Evolutionary conservation across 2,113 vertebrate genomes (phyloP).

Genomic region (Thamnaconus septentrionalis): DNA sequence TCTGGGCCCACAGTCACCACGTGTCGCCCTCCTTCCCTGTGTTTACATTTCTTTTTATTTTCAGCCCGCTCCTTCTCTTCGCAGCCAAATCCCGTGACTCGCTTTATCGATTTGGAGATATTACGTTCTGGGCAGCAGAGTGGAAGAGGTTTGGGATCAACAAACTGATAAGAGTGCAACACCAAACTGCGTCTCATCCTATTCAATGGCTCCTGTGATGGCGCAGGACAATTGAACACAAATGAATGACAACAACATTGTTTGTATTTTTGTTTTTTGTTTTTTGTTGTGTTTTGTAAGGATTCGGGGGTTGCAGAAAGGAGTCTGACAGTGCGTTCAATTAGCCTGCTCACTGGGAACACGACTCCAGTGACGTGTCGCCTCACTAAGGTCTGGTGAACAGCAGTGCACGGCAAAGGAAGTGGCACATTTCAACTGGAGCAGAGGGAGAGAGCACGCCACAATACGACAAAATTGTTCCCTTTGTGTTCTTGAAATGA

Average conservation of each 20-base stretch:
- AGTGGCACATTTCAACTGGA: slow-evolving; percentile 24
- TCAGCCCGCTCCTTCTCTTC: slow-evolving; percentile 31
- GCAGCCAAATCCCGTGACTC: slow-evolving; percentile 54
- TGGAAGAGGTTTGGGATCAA: slow-evolving; percentile 70
- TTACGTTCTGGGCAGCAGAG: slow-evolving; percentile 58
- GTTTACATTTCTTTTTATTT: slow-evolving; percentile 27
- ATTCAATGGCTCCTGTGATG: slow-evolving; percentile 69
- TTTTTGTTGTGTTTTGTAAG: too few species aligned
- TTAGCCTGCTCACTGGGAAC: slow-evolving; percentile 62
- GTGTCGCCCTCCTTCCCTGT: slow-evolving; percentile 9
- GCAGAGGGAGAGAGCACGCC: slow-evolving; percentile 4
- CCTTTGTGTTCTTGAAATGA: too few species aligned
- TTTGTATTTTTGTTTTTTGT: too few species aligned
- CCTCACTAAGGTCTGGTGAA: slow-evolving; percentile 18
- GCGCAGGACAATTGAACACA: slow-evolving; percentile 56
- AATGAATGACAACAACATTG: slow-evolving; percentile 56
- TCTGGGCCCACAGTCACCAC: too few species aligned
- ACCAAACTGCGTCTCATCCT: slow-evolving; percentile 52
- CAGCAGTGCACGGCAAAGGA: slow-evolving; percentile 36
- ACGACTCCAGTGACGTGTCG: slow-evolving; percentile 45
- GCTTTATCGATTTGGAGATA: slow-evolving; percentile 74
- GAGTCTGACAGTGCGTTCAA: slow-evolving; percentile 46
- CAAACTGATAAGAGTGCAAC: slow-evolving; percentile 68
- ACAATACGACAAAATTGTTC: too few species aligned
- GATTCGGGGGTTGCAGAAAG: not conserved